Conservation (phyloP, 2,113 vertebrate genomes). For the Scomber scombrus region DNA sequence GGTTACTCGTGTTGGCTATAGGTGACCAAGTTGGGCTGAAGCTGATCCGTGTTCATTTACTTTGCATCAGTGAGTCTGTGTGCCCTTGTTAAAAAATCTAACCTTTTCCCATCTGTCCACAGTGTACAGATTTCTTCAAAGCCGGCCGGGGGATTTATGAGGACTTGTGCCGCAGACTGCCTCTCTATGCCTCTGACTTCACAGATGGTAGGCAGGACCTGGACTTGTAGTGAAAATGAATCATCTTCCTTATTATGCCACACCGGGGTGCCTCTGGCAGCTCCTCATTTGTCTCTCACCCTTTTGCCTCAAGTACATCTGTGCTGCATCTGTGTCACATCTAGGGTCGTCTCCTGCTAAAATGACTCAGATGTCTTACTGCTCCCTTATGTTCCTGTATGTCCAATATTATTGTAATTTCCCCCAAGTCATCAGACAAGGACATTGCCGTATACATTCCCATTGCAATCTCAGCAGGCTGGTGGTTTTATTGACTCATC, state of each 20-base stretch:
- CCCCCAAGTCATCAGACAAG: constrained; percentile 24
- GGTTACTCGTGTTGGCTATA: background rate
- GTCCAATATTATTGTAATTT: constrained; percentile 45
- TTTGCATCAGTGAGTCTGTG: background rate
- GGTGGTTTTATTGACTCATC: constrained; percentile 43
- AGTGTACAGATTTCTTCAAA: constrained; percentile 88
- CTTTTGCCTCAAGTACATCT: constrained; percentile 63
- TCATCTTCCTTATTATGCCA: constrained; percentile 67
- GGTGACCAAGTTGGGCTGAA: background rate
- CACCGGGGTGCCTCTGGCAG: constrained; percentile 53
- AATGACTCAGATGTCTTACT: constrained; percentile 37
- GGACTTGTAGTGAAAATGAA: constrained; percentile 62
- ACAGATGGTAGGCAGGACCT: constrained; percentile 91
- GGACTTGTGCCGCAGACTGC: constrained; percentile 92
- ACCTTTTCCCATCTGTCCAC: constrained; percentile 48
- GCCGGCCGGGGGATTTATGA: constrained; percentile 94
- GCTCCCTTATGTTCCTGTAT: constrained; percentile 34
- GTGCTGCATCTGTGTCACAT: constrained; percentile 66
- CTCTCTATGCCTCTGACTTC: constrained; percentile 94
- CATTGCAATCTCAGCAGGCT: background rate
- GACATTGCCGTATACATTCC: background rate
- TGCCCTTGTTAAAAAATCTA: constrained; percentile 15
- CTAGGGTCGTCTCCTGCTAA: constrained; percentile 27
- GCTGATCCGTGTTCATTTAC: background rate
- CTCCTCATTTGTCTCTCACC: constrained; percentile 68